phyloP scores from a whole-genome alignment of 2,113 vertebrate species.

The Aleadryas rufinucha region DNA sequence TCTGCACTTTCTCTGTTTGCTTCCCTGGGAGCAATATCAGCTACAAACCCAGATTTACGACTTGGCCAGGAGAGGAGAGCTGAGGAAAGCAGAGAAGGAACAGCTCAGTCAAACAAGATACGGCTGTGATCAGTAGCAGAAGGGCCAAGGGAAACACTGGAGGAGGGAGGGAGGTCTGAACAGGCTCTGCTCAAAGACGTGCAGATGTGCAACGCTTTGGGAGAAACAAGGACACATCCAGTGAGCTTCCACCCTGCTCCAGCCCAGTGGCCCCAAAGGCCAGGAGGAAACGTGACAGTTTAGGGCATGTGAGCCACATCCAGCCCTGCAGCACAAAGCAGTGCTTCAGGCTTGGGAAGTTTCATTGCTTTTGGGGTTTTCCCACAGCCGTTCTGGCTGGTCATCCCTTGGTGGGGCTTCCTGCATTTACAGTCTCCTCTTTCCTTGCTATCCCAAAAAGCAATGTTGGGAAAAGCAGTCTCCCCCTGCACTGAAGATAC shows the following conservation, averaged over 20 bases:
- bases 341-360: neutral
- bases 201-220: neutral
- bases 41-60: neutral
- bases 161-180: neutral
- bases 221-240: neutral
- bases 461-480: neutral
- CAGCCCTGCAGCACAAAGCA: neutral
- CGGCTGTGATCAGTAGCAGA: neutral
- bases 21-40: neutral
- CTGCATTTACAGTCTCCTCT: neutral
- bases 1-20: neutral
- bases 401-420: neutral
- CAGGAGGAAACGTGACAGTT: neutral
- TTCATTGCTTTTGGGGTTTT: neutral
- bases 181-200: neutral
- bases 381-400: neutral
- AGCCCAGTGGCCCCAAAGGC: neutral
- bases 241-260: neutral
- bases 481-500: neutral
- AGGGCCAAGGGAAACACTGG: neutral
- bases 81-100: neutral
- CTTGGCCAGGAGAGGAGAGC: neutral
- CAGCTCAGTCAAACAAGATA: neutral
- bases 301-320: neutral
- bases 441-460: neutral